Percentiles rank a stretch among this genome's conserved stretches.
These are phyloP conservation scores for Mustelus asterias DNA, from an alignment of 2,113 vertebrate species.

Conservation along the genomic window DNA sequence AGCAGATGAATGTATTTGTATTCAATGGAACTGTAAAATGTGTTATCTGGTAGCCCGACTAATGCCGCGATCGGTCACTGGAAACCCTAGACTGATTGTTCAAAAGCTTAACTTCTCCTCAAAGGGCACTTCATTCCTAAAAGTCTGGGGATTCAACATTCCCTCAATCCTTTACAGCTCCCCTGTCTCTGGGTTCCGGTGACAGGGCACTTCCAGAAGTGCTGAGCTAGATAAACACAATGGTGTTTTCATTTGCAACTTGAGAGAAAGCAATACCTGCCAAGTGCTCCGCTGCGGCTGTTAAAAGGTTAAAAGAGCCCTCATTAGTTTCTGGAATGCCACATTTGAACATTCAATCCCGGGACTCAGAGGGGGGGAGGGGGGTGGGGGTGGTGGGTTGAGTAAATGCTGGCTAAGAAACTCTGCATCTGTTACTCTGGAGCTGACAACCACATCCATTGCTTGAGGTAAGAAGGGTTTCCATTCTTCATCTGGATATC, in stretches of 20 bases:
- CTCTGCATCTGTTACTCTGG: neutral
- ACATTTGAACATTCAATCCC: slow-evolving; percentile 2
- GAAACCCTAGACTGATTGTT: neutral
- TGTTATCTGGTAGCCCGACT: neutral
- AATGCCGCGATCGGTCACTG: neutral
- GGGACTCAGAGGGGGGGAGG: neutral
- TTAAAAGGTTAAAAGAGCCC: neutral
- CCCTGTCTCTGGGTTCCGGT: neutral
- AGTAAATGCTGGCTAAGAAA: neutral
- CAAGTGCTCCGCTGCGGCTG: neutral
- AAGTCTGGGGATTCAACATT: neutral
- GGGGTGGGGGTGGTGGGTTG: neutral
- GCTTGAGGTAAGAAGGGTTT: neutral
- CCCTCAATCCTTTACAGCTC: neutral
- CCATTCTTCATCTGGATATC: neutral
- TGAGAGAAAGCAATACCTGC: neutral
- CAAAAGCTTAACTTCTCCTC: neutral
- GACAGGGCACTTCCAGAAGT: neutral
- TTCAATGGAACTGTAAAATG: neutral
- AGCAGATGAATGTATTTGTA: neutral
- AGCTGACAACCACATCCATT: neutral
- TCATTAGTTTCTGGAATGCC: slow-evolving; percentile 29
- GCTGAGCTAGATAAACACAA: neutral
- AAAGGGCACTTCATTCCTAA: neutral
- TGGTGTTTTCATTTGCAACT: neutral